These are phyloP conservation scores for Benthosema pterotum DNA, from an alignment of 2,797 vertebrate species.

Conservation along the genomic window DNA sequence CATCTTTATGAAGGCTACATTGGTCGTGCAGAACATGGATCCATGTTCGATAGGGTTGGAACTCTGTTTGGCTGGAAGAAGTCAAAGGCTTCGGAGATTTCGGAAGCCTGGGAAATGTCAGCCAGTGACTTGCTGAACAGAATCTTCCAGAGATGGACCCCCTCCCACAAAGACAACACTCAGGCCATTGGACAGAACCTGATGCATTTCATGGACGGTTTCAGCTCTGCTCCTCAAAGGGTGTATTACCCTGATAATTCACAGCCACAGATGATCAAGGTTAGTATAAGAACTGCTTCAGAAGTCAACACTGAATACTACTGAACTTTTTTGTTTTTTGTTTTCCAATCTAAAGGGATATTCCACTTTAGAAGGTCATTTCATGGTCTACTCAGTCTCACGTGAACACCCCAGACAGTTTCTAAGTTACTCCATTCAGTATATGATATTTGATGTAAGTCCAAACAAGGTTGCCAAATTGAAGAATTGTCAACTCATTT, in stretches of 20 bases:
- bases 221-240: rapidly evolving
- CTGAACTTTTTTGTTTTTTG: too few relatives aligned
- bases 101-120: constrained; percentile 56
- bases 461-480: too few relatives aligned
- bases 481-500: too few relatives aligned
- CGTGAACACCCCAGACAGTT: too few relatives aligned
- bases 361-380: too few relatives aligned
- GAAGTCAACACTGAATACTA: too few relatives aligned
- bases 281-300: constrained; percentile 40
- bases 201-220: rapidly evolving
- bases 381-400: too few relatives aligned
- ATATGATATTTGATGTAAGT: too few relatives aligned
- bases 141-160: constrained; percentile 64
- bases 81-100: neutral
- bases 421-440: too few relatives aligned
- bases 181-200: constrained; percentile 33
- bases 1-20: constrained; percentile 75
- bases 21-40: neutral
- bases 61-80: rapidly evolving
- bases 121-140: constrained; percentile 52
- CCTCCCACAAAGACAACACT: constrained; percentile 35
- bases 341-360: too few relatives aligned
- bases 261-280: neutral
- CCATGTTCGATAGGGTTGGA: rapidly evolving
- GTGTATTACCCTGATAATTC: rapidly evolving